A percentile compares a stretch with the other conserved stretches of the same genome.
Conservation (phyloP, 2,888 invertebrate genomes). For the Microplitis manilae region DNA sequence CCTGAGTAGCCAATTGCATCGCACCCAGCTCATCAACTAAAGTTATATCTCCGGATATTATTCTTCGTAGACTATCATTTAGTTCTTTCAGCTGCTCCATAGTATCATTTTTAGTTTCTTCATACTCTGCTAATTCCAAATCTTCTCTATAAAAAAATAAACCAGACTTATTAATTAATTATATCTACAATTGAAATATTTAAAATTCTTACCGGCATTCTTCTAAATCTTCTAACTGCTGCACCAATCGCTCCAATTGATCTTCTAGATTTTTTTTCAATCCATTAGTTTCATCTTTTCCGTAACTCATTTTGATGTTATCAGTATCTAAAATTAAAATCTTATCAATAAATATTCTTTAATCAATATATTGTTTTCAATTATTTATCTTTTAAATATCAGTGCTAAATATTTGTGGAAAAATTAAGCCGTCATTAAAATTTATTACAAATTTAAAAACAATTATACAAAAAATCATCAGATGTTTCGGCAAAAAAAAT, state of each 20-base stretch:
- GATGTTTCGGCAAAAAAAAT: too few species aligned
- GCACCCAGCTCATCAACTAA: constrained; percentile 78
- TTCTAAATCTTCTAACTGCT: constrained; percentile 81
- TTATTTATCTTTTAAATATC: too few species aligned
- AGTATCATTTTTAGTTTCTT: constrained; percentile 80
- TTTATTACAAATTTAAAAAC: too few species aligned
- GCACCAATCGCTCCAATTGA: constrained; percentile 79
- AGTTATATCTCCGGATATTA: constrained; percentile 80
- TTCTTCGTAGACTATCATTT: constrained; percentile 76
- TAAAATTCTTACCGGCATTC: constrained; percentile 75
- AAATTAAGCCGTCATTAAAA: too few species aligned
- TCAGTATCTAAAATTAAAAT: constrained; percentile 7
- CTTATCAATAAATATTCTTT: background rate
- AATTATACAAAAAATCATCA: too few species aligned
- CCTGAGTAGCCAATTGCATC: constrained; percentile 81
- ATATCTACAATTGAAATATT: background rate
- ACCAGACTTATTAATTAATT: background rate
- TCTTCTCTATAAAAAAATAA: constrained; percentile 68
- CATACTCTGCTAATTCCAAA: constrained; percentile 78
- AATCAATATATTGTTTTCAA: too few species aligned
- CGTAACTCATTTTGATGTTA: constrained; percentile 71
- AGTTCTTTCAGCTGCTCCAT: constrained; percentile 82
- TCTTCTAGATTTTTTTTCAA: constrained; percentile 78
- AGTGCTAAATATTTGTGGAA: too few species aligned
- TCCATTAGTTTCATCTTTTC: constrained; percentile 77